Base-by-base conservation (phyloP, 2,113 vertebrate species). In the Calypte anna region DNA sequence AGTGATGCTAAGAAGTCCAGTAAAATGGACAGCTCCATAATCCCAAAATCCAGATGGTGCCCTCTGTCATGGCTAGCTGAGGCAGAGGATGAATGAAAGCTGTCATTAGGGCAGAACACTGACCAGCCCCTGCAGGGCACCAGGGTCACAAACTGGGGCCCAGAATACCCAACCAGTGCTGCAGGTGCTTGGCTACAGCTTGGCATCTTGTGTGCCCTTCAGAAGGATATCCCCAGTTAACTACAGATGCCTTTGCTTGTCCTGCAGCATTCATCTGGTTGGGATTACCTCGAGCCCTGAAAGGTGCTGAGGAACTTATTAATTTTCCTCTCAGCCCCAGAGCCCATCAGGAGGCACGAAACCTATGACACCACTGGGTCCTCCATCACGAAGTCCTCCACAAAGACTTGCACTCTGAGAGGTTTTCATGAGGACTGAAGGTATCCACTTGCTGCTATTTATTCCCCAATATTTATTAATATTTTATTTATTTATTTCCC, bases 231-330 rank as follows among this genome's bases (percentile, higher is more conserved):
- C 9, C 38, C 11, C 11, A 27, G 30, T 53, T 88, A 54, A 40
- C 10, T 23, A 31, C 10, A 31, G 44, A 23, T 0, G 1, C 30
- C 48, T 67, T 51, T 1, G 0, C 23, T 79, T 0, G 0, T 48
- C 7, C 1, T 8, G 30, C 36, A 38, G 28, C 11, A 4, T 54
- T 70, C 50, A 36, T 28, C 38, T 62, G 21, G 38, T 1, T 12
- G 28, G 4, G 8, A 63, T n/a, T 1, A 0, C 38, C 44, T 66
- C 0, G 2, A 77, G n/a, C 8, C 55, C 23, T 0, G 0, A 16
- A 81, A 63, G 14, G 4, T 62, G 58, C 40, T 64, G 62, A 88
- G 25, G 30, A 57, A 27, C 46, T 21, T 53, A 2, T 4, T 66
- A 3, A 23, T 50, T 58, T 40, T 83, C 9, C 9, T 62, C 13